phyloP scores from a whole-genome alignment of 2,888 invertebrate species.

The Chloroclysta siterata region DNA sequence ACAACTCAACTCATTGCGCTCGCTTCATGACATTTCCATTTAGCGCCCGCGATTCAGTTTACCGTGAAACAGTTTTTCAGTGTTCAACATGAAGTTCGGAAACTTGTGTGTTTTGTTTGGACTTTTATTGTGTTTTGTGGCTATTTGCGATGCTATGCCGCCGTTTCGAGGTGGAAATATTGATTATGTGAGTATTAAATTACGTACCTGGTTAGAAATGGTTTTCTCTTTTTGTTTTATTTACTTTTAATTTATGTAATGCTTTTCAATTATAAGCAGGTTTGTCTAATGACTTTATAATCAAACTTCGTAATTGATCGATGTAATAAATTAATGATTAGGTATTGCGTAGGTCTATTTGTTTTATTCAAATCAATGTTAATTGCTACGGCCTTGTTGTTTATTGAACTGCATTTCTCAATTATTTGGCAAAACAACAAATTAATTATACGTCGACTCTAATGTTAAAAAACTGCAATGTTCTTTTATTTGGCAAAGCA shows the following conservation, averaged over 20 bases:
- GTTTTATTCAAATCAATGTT: too few species aligned
- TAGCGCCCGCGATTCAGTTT: slow-evolving; percentile 18
- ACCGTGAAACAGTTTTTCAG: slow-evolving; percentile 16
- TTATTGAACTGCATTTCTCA: neutral
- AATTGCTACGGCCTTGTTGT: too few species aligned
- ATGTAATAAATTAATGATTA: too few species aligned
- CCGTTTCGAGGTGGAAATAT: slow-evolving; percentile 66
- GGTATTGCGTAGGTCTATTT: too few species aligned
- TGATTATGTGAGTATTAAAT: slow-evolving; percentile 70
- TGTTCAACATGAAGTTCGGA: slow-evolving; percentile 58
- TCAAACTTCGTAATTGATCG: neutral
- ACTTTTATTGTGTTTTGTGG: slow-evolving; percentile 55
- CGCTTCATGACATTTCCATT: slow-evolving; percentile 50
- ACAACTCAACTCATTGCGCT: slow-evolving; percentile 52
- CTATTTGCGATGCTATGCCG: slow-evolving; percentile 59
- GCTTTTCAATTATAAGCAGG: neutral
- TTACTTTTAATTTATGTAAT: neutral
- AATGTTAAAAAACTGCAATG: too few species aligned
- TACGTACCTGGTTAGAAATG: neutral
- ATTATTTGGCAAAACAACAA: neutral
- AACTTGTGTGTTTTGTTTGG: slow-evolving; percentile 57
- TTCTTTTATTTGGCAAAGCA: neutral
- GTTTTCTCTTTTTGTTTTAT: neutral
- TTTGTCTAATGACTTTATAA: neutral
- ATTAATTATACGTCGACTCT: too few species aligned